A percentile compares a stretch with the other conserved stretches of the same genome.
Evolutionary conservation across 1,140 invertebrate species (phyloP).

Genomic region (Sarcophaga bullata): DNA sequence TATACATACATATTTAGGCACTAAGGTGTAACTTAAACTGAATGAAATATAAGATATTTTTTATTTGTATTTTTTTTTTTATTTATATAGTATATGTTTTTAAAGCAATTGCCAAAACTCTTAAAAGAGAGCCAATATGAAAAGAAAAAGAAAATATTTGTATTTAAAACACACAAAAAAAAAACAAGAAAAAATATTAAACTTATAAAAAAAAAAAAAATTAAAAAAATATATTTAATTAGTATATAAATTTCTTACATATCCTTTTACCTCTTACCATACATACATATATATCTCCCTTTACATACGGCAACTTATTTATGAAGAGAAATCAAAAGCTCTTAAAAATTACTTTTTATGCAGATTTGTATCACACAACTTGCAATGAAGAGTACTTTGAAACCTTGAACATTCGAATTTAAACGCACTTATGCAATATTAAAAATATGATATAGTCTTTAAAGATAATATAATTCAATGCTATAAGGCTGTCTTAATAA

Average conservation of each 20-base stretch:
- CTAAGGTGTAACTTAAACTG: constrained; percentile 33
- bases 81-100: background rate
- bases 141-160: background rate
- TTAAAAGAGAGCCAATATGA: constrained; percentile 32
- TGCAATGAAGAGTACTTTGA: no score
- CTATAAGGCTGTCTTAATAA: no score
- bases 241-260: background rate
- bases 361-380: no score
- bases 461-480: no score
- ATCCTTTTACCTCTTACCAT: background rate
- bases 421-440: no score
- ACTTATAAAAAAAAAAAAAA: constrained; percentile 19
- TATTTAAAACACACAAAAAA: background rate
- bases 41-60: constrained; percentile 18
- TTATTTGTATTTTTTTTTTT: constrained; percentile 29
- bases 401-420: no score
- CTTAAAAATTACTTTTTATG: no score
- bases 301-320: constrained; percentile 28
- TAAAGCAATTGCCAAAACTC: constrained; percentile 39
- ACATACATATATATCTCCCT: background rate
- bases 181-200: constrained; percentile 22
- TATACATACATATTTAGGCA: constrained; percentile 9
- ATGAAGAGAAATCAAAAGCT: background rate
- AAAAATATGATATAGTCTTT: no score
- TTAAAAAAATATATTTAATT: constrained; percentile 5